These are phyloP conservation scores for Ancistrus triradiatus DNA, from an alignment of 2,113 vertebrate species.

Conservation along the genomic window DNA sequence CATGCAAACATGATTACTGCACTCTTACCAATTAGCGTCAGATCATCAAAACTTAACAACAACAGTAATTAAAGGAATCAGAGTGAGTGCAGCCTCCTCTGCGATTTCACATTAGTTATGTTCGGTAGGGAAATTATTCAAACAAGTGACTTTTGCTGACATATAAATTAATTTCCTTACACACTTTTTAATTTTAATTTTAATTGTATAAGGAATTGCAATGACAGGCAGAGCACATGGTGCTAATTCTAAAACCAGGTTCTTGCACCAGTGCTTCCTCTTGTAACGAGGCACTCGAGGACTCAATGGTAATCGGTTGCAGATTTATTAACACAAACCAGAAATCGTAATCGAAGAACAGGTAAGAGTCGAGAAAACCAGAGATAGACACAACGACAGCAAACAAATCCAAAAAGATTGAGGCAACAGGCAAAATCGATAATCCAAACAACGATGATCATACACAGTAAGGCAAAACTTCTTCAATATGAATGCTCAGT, in stretches of 20 bases:
- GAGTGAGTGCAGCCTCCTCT: slow-evolving; percentile 25
- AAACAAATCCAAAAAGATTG: too few species aligned
- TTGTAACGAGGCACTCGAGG: too few species aligned
- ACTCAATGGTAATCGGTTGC: too few species aligned
- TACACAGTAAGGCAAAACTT: too few species aligned
- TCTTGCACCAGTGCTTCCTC: too few species aligned
- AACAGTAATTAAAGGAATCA: slow-evolving; percentile 42
- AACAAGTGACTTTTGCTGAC: slow-evolving; percentile 33
- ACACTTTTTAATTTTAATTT: neutral
- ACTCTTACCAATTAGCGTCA: slow-evolving; percentile 40
- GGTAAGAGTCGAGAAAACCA: too few species aligned
- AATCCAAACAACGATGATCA: neutral
- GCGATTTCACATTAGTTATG: slow-evolving; percentile 32
- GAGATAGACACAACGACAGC: too few species aligned
- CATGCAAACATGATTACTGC: slow-evolving; percentile 36
- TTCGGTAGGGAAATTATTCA: slow-evolving; percentile 17
- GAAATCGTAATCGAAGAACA: too few species aligned
- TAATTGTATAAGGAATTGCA: neutral
- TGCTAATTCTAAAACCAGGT: too few species aligned
- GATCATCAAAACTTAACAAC: slow-evolving; percentile 37
- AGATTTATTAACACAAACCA: too few species aligned
- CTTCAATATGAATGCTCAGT: too few species aligned
- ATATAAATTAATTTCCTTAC: slow-evolving; percentile 5
- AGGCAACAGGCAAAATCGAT: too few species aligned
- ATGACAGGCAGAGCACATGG: neutral